These are phyloP conservation scores for Phenganax marumi DNA, from an alignment of 92 coral and sea anemone species.

Conservation along the genomic window DNA sequence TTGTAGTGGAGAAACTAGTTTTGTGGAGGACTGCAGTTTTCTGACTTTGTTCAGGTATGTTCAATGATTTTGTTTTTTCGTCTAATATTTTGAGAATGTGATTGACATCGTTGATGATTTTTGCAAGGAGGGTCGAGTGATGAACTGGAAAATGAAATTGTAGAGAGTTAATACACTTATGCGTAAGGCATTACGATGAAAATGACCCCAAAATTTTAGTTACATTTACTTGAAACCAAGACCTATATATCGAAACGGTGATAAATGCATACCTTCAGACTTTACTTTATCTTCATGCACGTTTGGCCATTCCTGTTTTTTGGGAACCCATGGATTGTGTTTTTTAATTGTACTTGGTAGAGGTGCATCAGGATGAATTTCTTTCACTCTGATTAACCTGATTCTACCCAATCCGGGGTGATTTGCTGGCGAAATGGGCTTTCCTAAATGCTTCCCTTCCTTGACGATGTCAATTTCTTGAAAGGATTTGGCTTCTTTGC, in stretches of 20 bases:
- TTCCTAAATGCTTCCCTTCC: too few relatives aligned
- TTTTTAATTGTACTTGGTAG: background rate
- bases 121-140: constrained; percentile 7
- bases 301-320: background rate
- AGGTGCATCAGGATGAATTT: constrained; percentile 42
- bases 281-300: background rate
- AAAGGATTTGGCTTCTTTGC: too few relatives aligned
- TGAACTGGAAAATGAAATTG: constrained; percentile 1
- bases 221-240: background rate
- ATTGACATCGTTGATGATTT: constrained; percentile 33
- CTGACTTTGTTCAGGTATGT: too few relatives aligned
- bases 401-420: constrained; percentile 4
- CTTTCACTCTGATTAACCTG: constrained; percentile 39
- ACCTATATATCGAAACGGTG: constrained; percentile 20
- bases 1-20: background rate
- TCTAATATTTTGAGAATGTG: constrained; percentile 35
- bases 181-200: background rate
- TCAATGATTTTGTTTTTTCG: background rate
- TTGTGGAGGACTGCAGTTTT: background rate
- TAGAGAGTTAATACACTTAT: background rate
- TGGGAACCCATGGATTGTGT: background rate
- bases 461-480: too few relatives aligned
- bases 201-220: too few relatives aligned
- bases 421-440: background rate
- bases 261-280: constrained; percentile 8